Percentiles rank a stretch among this genome's conserved stretches.
Evolutionary conservation across 2,113 vertebrate species (phyloP).

Genomic region (Epinephelus cyanopodus): DNA sequence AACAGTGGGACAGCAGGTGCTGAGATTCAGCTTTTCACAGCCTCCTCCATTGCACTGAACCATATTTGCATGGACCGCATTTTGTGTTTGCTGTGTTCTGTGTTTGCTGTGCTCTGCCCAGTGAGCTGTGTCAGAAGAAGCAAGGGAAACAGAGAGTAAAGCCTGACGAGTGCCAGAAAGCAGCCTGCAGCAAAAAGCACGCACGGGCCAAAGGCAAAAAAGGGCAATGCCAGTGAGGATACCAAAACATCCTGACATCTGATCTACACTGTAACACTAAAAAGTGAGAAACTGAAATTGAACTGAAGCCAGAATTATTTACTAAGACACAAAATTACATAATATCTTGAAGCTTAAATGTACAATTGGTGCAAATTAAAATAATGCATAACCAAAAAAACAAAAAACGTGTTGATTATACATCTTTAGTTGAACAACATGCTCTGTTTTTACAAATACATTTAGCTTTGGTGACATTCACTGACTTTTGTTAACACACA

Average conservation of each 20-base stretch:
- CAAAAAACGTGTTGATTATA: not conserved
- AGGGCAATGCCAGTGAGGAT: not conserved
- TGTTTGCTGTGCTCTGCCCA: not conserved
- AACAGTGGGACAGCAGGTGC: slow-evolving; percentile 59
- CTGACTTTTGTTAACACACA: not conserved
- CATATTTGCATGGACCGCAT: not conserved
- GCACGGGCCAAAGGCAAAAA: too few species aligned
- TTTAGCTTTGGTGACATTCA: not conserved
- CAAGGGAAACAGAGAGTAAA: not conserved
- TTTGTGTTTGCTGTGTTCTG: not conserved
- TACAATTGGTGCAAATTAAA: not conserved
- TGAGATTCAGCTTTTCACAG: slow-evolving; percentile 32
- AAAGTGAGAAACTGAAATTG: not conserved
- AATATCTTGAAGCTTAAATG: not conserved
- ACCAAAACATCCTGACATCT: not conserved
- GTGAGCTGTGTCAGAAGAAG: slow-evolving; percentile 5
- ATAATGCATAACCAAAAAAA: not conserved
- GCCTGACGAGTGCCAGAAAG: not conserved
- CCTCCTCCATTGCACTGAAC: not conserved
- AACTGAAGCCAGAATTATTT: not conserved
- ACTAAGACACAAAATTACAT: not conserved
- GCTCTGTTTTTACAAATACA: not conserved
- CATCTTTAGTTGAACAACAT: not conserved
- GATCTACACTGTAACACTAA: not conserved
- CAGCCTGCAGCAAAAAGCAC: not conserved